phyloP scores from a whole-genome alignment of 2,888 invertebrate species.

The Scaptomyza tumidula region DNA sequence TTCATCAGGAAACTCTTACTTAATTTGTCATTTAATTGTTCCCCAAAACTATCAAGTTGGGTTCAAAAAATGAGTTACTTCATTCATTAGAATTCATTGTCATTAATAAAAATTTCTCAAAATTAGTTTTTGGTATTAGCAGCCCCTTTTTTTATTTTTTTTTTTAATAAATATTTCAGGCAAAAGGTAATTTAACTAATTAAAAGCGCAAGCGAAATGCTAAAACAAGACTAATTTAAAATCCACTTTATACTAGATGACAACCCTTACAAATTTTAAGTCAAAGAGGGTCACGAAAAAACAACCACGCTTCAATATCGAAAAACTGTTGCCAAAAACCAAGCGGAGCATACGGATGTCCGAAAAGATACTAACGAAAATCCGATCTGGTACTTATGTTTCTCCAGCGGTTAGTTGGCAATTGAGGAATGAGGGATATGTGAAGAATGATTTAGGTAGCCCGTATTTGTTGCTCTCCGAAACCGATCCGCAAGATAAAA shows the following conservation, averaged over 20 bases:
- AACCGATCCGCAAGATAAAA: background rate
- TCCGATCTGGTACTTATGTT: background rate
- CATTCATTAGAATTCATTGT: constrained; percentile 29
- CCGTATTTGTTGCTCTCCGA: constrained; percentile 47
- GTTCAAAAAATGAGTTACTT: background rate
- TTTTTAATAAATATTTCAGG: constrained; percentile 2
- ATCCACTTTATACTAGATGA: constrained; percentile 36
- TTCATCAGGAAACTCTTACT: background rate
- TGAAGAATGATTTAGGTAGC: constrained; percentile 1
- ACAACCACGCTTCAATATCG: constrained; percentile 31
- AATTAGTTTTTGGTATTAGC: constrained; percentile 25
- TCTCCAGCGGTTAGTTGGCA: constrained; percentile 15
- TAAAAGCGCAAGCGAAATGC: background rate
- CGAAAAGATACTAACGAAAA: background rate
- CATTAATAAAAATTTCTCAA: constrained; percentile 28
- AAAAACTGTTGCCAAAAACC: constrained; percentile 27
- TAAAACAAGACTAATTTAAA: background rate
- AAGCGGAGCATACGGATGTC: background rate
- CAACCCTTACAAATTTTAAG: constrained; percentile 36
- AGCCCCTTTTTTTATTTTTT: constrained; percentile 18
- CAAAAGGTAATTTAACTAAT: constrained; percentile 33
- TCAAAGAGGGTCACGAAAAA: constrained; percentile 31
- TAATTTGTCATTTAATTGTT: background rate
- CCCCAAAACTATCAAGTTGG: background rate
- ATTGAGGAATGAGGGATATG: background rate